phyloP scores from a whole-genome alignment of 2,797 vertebrate genomes.

The Monodelphis domestica region DNA sequence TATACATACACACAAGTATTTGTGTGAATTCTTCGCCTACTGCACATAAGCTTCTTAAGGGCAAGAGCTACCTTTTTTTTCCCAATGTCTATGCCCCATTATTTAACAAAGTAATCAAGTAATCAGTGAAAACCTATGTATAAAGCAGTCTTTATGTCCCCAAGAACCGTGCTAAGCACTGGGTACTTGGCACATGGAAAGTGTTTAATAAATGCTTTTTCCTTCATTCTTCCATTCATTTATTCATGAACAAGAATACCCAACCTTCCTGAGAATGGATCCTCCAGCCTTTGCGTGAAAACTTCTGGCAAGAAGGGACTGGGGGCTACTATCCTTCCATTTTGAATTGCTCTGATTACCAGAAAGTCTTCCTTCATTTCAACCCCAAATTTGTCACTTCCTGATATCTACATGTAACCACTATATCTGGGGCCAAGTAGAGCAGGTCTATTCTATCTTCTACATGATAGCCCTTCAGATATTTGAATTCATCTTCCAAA shows the following conservation, averaged over 20 bases:
- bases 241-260: background rate
- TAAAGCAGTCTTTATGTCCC: background rate
- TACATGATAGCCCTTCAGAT: too few relatives aligned
- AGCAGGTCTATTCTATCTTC: too few relatives aligned
- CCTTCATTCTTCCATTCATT: background rate
- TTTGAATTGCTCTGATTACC: too few relatives aligned
- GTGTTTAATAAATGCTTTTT: background rate
- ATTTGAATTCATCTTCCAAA: too few relatives aligned
- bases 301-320: background rate
- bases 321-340: background rate
- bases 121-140: background rate
- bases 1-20: too few relatives aligned
- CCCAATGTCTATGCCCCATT: background rate
- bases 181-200: background rate
- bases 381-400: too few relatives aligned
- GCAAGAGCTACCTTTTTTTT: background rate
- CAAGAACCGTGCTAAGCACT: background rate
- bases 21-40: background rate
- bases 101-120: background rate
- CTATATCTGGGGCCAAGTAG: too few relatives aligned
- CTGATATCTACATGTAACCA: too few relatives aligned
- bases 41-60: background rate
- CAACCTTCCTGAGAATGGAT: background rate
- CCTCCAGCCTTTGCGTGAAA: background rate
- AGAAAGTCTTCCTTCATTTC: too few relatives aligned